Conservation (phyloP, 53 echinoderm and acorn worm species). For the Pentamera pediparva region DNA sequence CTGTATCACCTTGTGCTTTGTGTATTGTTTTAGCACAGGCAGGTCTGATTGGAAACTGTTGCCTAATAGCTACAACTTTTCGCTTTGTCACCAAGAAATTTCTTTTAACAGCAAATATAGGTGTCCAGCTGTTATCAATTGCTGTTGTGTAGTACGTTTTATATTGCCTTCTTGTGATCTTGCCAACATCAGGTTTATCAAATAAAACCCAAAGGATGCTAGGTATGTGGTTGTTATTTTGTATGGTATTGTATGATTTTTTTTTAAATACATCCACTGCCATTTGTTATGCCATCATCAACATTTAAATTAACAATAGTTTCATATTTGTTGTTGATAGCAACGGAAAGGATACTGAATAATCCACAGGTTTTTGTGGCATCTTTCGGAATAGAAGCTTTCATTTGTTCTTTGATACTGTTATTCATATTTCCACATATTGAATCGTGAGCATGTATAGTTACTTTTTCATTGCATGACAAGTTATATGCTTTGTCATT, state of each 20-base stretch:
- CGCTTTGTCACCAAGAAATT: slow-evolving; percentile 9
- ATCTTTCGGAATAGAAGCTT: not conserved
- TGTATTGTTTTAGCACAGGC: slow-evolving; percentile 37
- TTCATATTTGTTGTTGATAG: slow-evolving; percentile 13
- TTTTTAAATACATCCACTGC: slow-evolving; percentile 5
- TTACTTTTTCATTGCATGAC: not conserved
- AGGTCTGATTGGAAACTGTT: slow-evolving; percentile 48
- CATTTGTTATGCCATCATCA: slow-evolving; percentile 49
- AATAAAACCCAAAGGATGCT: slow-evolving; percentile 30
- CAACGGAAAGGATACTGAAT: not conserved
- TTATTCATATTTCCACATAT: not conserved
- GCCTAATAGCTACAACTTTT: slow-evolving; percentile 9
- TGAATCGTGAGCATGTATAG: not conserved
- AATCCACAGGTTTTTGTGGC: slow-evolving; percentile 5
- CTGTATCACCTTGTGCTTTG: slow-evolving; percentile 54
- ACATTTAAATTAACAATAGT: slow-evolving; percentile 32
- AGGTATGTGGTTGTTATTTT: not conserved
- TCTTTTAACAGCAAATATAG: slow-evolving; percentile 32
- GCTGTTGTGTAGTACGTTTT: not conserved
- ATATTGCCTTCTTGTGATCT: not conserved
- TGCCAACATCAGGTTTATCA: not conserved
- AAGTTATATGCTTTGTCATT: not conserved
- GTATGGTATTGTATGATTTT: slow-evolving; percentile 1
- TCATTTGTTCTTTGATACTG: not conserved
- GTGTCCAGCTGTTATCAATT: slow-evolving; percentile 11